Conservation (phyloP, 1,140 invertebrate genomes). For the Mesaphorura yosii region DNA sequence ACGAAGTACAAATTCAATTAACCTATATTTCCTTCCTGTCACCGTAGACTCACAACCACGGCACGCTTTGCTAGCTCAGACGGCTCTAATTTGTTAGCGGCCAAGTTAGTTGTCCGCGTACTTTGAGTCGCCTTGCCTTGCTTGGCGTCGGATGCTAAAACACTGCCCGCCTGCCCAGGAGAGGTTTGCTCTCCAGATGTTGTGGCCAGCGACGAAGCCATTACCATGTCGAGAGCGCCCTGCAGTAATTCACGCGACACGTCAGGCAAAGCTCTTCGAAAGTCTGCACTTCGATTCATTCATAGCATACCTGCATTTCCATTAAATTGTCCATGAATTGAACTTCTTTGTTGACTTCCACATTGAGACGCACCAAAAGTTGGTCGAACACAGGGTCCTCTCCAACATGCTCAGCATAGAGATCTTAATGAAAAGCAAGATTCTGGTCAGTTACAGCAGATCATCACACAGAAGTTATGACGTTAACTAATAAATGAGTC, state of each 20-base stretch:
- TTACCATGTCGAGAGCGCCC: conserved; percentile 17
- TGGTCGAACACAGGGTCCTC: conserved; percentile 43
- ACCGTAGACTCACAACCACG: conserved; percentile 12
- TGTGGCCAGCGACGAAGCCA: background rate
- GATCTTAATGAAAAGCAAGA: conserved; percentile 27
- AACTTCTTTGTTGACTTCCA: conserved; percentile 54
- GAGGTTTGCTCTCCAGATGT: background rate
- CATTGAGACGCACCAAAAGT: conserved; percentile 47
- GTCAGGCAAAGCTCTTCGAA: background rate
- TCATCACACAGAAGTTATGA: conserved; percentile 4
- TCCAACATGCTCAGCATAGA: conserved; percentile 34
- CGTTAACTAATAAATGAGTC: background rate
- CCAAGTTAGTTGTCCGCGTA: background rate
- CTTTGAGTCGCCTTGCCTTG: background rate
- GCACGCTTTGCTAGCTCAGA: conserved; percentile 20
- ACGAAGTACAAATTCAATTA: too few species aligned
- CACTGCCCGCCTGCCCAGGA: background rate
- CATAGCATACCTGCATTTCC: conserved; percentile 35
- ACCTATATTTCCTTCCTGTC: too few species aligned
- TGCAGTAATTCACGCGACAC: conserved; percentile 2
- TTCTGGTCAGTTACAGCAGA: too few species aligned
- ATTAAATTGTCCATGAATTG: conserved; percentile 39
- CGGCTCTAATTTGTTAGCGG: conserved; percentile 13
- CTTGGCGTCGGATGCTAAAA: background rate
- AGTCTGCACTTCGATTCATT: background rate